Percentiles rank a stretch among this genome's conserved stretches.
Conservation (phyloP, 2,113 vertebrate genomes). For the Gobiocypris rarus region DNA sequence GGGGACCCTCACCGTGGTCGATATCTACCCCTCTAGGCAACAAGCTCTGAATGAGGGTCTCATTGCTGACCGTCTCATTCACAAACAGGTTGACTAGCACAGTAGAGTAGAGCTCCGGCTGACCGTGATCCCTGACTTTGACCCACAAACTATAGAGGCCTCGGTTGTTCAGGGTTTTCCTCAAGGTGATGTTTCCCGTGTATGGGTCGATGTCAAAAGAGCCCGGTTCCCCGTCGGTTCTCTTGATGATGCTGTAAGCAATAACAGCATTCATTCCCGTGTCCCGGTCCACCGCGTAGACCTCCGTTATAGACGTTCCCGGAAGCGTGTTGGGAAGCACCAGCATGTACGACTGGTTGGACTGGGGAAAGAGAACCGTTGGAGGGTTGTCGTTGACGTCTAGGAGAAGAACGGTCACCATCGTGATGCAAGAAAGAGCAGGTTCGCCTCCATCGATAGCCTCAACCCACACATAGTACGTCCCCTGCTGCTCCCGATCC, state of each 20-base stretch:
- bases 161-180: slow-evolving; percentile 88
- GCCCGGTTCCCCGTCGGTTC: slow-evolving; percentile 89
- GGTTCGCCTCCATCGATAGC: slow-evolving; percentile 92
- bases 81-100: slow-evolving; percentile 97
- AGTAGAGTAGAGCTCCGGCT: slow-evolving; percentile 92
- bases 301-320: slow-evolving; percentile 95
- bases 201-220: slow-evolving; percentile 93
- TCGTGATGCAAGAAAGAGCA: slow-evolving; percentile 89
- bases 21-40: slow-evolving; percentile 88
- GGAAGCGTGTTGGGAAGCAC: slow-evolving; percentile 93
- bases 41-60: slow-evolving; percentile 93
- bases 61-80: slow-evolving; percentile 96
- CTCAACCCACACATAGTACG: slow-evolving; percentile 92
- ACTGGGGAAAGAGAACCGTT: slow-evolving; percentile 94
- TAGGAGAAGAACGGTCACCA: slow-evolving; percentile 93
- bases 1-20: slow-evolving; percentile 82
- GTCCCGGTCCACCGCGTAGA: slow-evolving; percentile 96
- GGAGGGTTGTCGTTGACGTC: slow-evolving; percentile 99
- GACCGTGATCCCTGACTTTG: slow-evolving; percentile 95
- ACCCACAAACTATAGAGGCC: slow-evolving; percentile 94
- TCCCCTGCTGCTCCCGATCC: slow-evolving; percentile 95
- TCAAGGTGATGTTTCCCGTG: slow-evolving; percentile 97
- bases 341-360: slow-evolving; percentile 95
- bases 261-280: slow-evolving; percentile 99
- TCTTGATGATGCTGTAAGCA: slow-evolving; percentile 95